Evolutionary conservation across 1,140 invertebrate genomes (phyloP).

Genomic region (Nebria ingens): DNA sequence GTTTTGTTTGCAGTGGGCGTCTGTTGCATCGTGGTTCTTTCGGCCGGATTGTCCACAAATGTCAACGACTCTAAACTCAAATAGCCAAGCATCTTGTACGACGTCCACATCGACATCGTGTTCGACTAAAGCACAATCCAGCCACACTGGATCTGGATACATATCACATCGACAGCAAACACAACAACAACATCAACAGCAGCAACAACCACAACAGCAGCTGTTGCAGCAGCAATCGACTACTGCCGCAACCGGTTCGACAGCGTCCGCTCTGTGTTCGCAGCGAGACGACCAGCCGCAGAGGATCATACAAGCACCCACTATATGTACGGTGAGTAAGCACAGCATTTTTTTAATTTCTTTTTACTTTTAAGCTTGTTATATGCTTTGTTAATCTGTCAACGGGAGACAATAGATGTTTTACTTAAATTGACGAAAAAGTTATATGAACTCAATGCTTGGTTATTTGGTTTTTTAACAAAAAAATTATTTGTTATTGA

Average conservation of each 20-base stretch:
- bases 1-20: slow-evolving; percentile 37
- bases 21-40: slow-evolving; percentile 39
- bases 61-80: slow-evolving; percentile 23
- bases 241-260: slow-evolving; percentile 9
- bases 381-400: no score
- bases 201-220: slow-evolving; percentile 15
- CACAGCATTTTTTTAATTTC: no score
- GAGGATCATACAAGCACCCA: slow-evolving; percentile 30
- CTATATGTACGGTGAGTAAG: slow-evolving; percentile 37
- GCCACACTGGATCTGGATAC: background rate
- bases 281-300: slow-evolving; percentile 9
- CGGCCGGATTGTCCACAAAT: slow-evolving; percentile 29
- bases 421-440: no score
- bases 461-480: no score
- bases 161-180: slow-evolving; percentile 14
- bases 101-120: slow-evolving; percentile 17
- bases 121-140: slow-evolving; percentile 11
- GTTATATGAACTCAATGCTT: no score
- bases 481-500: no score
- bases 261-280: background rate
- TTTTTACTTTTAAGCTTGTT: no score
- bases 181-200: slow-evolving; percentile 19
- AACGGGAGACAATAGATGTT: no score
- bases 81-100: slow-evolving; percentile 14
- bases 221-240: slow-evolving; percentile 12